Base-by-base conservation (phyloP, 2,797 vertebrate species). In the Lacerta agilis region DNA sequence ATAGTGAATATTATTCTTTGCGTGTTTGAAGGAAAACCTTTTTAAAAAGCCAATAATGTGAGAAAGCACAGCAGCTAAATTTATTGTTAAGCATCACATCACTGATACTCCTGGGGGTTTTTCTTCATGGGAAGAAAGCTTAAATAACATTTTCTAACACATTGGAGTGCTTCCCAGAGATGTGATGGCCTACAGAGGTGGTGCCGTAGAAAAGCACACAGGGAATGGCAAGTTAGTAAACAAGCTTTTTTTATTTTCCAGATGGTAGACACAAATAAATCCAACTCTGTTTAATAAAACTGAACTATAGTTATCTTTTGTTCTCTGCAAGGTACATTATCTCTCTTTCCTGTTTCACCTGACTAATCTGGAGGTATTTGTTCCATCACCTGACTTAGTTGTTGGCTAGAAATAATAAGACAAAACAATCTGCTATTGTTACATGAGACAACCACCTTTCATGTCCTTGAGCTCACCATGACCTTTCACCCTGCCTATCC, bases 401-500 rank as follows among this genome's bases (percentile, higher is more conserved):
- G 91, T 87, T 95, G 94, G 95, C 95, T 96, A 96, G 94, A 96
- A 97, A 97, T 95, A 94, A 97, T 96, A 95, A 95, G 87, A 90
- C 93, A 92, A 97, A 97, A 98, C 97, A 98, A 98, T 97, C 94
- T 94, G 36, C 96, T 95, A 97, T 98, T 98, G 97, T 98, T 95
- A 95, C 85, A 83, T 86, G 84, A 96, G 96, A 97, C 95, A 97
- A 97, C 95, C 95, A 97, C 97, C 97, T 98, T 98, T 97, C 95
- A 96, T 97, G 98, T 98, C 98, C 97, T 98, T 97, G 97, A 97
- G 98, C 98, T 98, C 95, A 86, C 92, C 93, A 83, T 97, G 98
- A 98, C 98, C 98, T 98, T 98, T 97, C 96, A 96, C 98, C 98
- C 97, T 96, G 94, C 95, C 96, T 97, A 94, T 98, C 96, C 98